These are phyloP conservation scores for Catostomus latipinnis DNA, from an alignment of 2,797 vertebrate genomes.

Conservation along the genomic window DNA sequence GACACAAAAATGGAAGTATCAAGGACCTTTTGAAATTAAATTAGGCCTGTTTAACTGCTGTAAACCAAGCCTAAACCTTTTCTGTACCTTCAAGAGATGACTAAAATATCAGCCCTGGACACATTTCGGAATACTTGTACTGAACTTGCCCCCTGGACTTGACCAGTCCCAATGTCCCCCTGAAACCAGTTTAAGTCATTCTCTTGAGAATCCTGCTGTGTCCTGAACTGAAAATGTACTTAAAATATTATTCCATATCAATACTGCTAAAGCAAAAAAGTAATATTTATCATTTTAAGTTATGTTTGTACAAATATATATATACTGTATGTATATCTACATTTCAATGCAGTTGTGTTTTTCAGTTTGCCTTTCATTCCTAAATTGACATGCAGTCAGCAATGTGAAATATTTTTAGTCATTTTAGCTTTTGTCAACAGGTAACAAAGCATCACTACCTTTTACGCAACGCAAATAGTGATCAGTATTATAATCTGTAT, in stretches of 20 bases:
- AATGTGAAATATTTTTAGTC: slow-evolving; percentile 52
- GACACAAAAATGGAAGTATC: slow-evolving; percentile 59
- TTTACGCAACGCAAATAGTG: slow-evolving; percentile 5
- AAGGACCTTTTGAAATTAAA: slow-evolving; percentile 31
- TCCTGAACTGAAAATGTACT: slow-evolving; percentile 48
- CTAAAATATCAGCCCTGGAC: neutral
- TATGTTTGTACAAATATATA: slow-evolving; percentile 53
- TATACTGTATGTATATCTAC: slow-evolving; percentile 46
- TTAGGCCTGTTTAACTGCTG: slow-evolving; percentile 42
- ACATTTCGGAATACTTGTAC: neutral
- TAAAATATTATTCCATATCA: slow-evolving; percentile 53
- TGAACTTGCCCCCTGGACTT: slow-evolving; percentile 10
- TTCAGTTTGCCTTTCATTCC: slow-evolving; percentile 42
- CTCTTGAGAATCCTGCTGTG: neutral
- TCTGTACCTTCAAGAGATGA: slow-evolving; percentile 25
- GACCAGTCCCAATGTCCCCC: neutral
- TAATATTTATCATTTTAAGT: neutral
- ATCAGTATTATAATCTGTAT: neutral
- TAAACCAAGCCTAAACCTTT: slow-evolving; percentile 27
- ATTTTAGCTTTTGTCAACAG: slow-evolving; percentile 5
- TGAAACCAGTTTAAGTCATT: slow-evolving; percentile 11
- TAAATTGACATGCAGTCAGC: slow-evolving; percentile 50
- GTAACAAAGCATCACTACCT: slow-evolving; percentile 4
- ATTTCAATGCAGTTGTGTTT: slow-evolving; percentile 49
- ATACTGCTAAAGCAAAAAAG: slow-evolving; percentile 56